phyloP scores from a whole-genome alignment of 2,113 vertebrate species.

The Heteronetta atricapilla region DNA sequence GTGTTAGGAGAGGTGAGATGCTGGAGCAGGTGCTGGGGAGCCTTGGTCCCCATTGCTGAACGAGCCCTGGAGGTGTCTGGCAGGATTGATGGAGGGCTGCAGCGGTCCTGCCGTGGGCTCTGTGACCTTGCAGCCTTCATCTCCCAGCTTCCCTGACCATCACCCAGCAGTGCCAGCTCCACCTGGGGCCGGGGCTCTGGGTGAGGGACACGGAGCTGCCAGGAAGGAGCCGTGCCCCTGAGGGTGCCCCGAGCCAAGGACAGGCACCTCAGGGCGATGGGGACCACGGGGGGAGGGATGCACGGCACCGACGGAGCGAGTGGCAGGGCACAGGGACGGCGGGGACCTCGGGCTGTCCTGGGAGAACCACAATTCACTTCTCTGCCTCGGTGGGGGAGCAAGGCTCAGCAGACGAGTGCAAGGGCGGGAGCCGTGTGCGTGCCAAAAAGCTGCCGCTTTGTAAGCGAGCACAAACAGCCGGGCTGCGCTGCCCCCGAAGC shows the following conservation, averaged over 20 bases:
- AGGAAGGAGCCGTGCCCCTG: not conserved
- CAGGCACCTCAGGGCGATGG: not conserved
- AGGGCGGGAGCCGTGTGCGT: not conserved
- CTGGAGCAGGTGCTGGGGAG: not conserved
- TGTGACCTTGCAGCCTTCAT: slow-evolving; percentile 19
- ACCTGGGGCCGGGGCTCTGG: slow-evolving; percentile 34
- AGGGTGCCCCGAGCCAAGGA: not conserved
- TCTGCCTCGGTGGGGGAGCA: not conserved
- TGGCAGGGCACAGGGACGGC: fast-evolving
- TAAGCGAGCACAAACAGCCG: fast-evolving
- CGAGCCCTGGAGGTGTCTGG: not conserved
- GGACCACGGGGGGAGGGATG: not conserved
- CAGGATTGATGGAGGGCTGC: slow-evolving; percentile 35
- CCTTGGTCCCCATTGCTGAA: not conserved
- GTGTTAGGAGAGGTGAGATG: not conserved
- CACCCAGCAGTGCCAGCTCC: not conserved
- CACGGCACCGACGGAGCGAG: fast-evolving
- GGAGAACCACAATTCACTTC: not conserved
- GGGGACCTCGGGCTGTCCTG: fast-evolving
- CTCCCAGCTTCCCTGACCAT: not conserved
- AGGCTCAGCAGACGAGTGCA: not conserved
- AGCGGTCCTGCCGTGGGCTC: not conserved
- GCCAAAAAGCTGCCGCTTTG: not conserved
- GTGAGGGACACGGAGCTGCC: not conserved
- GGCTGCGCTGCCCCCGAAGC: not conserved